Evolutionary conservation across 2,888 invertebrate species (phyloP), one percentile per base, ranked within the genome.

Genomic region (Nomada fucata): DNA sequence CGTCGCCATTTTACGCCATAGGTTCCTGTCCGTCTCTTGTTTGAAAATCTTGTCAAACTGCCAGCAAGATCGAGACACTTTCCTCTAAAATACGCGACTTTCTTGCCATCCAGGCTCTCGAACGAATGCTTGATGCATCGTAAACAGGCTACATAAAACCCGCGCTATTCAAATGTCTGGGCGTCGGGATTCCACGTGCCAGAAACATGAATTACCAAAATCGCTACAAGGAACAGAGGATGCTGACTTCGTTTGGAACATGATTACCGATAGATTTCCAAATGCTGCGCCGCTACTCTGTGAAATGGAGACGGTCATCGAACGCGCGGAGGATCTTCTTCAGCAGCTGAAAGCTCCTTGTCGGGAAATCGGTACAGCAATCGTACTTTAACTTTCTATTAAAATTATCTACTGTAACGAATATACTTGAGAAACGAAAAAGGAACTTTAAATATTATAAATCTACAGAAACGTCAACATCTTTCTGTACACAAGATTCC

Each of bases 261-360:
- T 89, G 77, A 91, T 92, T 71, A 83, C 80, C 11, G 85, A 87
- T 42, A 83, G 92, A 84, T 92, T 92, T 76, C 92, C 92, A 23
- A 90, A 89, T 11, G 90, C 90, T 59, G 92, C 92, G 29, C 90
- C 91, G 7, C 83, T 92, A 20, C 83, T 92, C 5, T 88, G 87
- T 67, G 91, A 92, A 50, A 89, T 92, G 90, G 92, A 92, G 61
- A 78, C 84, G 13, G 89, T 89, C 26, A 90, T 92, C 67, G 89
- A 90, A 63, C 86, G 88, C n/a, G 91, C 92, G 11, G 89, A 92
- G 70, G 86, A 81, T 80, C 89, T 91, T 53, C 84, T 92, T 29
- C 80, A 85, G 26, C 89, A 87, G 44, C 86, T 91, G 15, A 82
- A 84, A 42, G 67, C 75, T 9, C 87, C 88, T 15, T 84, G 68